Evolutionary conservation across 2,888 invertebrate genomes (phyloP).

Genomic region (Melinaea menophilus): DNA sequence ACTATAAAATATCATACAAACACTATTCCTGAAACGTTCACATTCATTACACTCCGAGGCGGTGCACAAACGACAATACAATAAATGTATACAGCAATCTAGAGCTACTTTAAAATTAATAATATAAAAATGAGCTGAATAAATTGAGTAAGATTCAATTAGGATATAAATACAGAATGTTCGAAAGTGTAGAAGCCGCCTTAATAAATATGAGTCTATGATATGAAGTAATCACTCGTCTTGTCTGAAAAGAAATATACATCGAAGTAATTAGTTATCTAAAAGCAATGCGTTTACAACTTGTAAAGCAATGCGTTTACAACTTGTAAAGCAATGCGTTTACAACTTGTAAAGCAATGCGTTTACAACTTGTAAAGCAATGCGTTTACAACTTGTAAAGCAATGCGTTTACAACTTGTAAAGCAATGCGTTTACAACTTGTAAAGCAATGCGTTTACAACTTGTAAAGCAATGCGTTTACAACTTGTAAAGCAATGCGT

Average conservation of each 20-base stretch:
- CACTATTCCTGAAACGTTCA: constrained; percentile 11
- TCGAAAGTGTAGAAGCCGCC: constrained; percentile 11
- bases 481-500: too few species aligned
- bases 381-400: neutral
- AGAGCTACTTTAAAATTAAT: constrained; percentile 1
- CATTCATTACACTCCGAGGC: constrained; percentile 11
- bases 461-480: too few species aligned
- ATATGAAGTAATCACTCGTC: neutral
- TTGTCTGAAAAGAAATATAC: neutral
- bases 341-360: neutral
- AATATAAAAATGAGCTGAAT: neutral
- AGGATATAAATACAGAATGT: constrained; percentile 19
- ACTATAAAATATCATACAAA: constrained; percentile 21
- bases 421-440: neutral
- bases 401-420: neutral
- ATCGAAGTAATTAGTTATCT: neutral
- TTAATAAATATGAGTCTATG: constrained; percentile 2
- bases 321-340: neutral
- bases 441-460: too few species aligned
- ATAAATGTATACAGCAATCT: constrained; percentile 9
- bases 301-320: neutral
- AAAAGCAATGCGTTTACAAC: neutral
- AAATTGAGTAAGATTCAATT: neutral
- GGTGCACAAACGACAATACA: constrained; percentile 21
- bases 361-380: neutral